phyloP scores from a whole-genome alignment of 2,113 vertebrate genomes.

The Uria lomvia region DNA sequence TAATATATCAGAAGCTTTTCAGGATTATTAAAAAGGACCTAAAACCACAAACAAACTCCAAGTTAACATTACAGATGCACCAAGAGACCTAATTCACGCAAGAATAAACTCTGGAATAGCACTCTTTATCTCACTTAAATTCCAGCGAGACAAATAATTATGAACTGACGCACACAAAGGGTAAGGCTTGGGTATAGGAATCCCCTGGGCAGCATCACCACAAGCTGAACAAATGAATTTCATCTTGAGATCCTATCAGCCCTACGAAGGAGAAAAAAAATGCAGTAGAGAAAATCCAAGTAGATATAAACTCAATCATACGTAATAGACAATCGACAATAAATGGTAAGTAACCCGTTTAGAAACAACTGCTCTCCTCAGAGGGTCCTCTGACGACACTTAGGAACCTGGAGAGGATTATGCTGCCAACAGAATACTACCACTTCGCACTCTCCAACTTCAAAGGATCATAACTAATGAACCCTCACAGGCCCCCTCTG shows the following conservation, averaged over 20 bases:
- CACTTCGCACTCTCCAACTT: not conserved
- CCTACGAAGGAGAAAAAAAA: not conserved
- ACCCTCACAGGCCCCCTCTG: not conserved
- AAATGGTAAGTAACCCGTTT: not conserved
- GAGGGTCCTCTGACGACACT: not conserved
- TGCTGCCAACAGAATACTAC: not conserved
- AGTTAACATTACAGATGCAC: not conserved
- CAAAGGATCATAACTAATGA: not conserved
- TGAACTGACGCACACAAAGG: not conserved
- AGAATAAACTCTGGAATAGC: not conserved
- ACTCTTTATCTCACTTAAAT: not conserved
- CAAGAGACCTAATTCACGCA: not conserved
- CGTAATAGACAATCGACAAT: not conserved
- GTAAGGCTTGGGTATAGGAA: not conserved
- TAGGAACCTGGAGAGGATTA: not conserved
- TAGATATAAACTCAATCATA: not conserved
- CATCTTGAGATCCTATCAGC: not conserved
- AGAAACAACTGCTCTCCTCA: not conserved
- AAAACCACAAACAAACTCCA: not conserved
- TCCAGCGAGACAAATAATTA: not conserved
- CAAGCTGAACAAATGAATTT: not conserved
- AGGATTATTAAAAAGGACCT: not conserved
- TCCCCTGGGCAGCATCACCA: not conserved
- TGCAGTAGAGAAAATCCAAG: not conserved
- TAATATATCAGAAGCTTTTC: not conserved